Percentiles rank a stretch among this genome's conserved stretches.
phyloP scores from a whole-genome alignment of 2,113 vertebrate genomes.

The Burhinus oedicnemus region DNA sequence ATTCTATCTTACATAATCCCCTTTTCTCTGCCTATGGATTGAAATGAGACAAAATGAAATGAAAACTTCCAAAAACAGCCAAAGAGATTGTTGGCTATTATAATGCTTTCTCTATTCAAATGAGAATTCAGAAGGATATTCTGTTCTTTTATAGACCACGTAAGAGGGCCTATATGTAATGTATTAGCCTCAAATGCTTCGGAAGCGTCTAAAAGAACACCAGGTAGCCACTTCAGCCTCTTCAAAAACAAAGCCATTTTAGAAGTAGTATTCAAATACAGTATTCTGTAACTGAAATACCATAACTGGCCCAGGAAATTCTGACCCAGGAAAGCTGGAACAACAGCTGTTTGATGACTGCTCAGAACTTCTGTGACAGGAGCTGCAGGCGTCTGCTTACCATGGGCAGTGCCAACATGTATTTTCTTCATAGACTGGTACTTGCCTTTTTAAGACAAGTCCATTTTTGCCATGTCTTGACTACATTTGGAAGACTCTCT shows the following conservation, averaged over 20 bases:
- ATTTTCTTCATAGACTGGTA: background rate
- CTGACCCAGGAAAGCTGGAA: background rate
- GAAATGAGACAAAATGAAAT: background rate
- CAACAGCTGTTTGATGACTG: background rate
- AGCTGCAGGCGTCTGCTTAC: background rate
- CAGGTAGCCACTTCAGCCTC: background rate
- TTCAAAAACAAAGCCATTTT: background rate
- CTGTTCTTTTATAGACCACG: background rate
- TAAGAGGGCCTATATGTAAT: background rate
- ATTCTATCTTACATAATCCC: background rate
- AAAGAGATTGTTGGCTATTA: background rate
- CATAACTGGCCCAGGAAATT: background rate
- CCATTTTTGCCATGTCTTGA: background rate
- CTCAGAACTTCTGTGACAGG: background rate
- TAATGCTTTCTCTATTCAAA: background rate
- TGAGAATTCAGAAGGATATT: background rate
- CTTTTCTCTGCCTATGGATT: background rate
- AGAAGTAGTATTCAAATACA: background rate
- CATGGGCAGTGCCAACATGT: background rate
- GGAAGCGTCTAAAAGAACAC: background rate
- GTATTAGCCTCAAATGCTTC: background rate
- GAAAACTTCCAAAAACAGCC: background rate
- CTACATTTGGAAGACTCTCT: background rate
- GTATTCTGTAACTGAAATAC: background rate
- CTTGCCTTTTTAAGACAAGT: background rate